Conservation (phyloP, 2,797 vertebrate genomes). For the Nannoperca obscura region DNA sequence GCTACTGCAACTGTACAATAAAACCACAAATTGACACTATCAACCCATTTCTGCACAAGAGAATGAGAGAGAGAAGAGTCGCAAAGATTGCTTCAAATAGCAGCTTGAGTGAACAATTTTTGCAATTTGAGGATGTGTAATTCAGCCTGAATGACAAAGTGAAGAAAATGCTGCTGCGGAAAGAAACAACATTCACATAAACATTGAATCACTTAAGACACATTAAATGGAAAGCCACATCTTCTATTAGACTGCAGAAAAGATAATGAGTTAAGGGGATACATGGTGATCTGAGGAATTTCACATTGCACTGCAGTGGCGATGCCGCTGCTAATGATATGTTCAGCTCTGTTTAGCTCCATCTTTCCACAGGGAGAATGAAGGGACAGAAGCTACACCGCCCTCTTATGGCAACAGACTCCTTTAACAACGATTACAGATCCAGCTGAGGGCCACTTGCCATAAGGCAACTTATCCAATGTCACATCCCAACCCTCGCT, state of each 20-base stretch:
- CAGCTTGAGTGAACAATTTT: conserved; percentile 38
- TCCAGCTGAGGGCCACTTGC: conserved; percentile 40
- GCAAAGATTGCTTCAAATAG: conserved; percentile 31
- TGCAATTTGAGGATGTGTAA: conserved; percentile 30
- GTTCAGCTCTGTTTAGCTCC: conserved; percentile 69
- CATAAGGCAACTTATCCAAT: conserved; percentile 63
- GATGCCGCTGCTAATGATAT: conserved; percentile 71
- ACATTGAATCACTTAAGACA: conserved; percentile 1
- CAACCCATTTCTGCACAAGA: conserved; percentile 13
- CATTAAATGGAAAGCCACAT: conserved; percentile 4
- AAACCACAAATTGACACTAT: conserved; percentile 24
- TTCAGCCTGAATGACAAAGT: conserved; percentile 14
- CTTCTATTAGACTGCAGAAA: conserved; percentile 4
- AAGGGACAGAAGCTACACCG: conserved; percentile 63
- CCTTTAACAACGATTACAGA: conserved; percentile 51
- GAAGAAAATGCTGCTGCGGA: conserved; percentile 32
- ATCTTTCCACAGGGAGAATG: conserved; percentile 54
- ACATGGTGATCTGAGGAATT: conserved; percentile 68
- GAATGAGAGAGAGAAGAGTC: not conserved
- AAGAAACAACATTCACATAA: conserved; percentile 17
- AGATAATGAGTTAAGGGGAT: conserved; percentile 46
- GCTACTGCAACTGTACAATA: conserved; percentile 15
- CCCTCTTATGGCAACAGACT: conserved; percentile 74
- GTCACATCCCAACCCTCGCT: conserved; percentile 57
- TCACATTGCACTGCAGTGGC: conserved; percentile 71